These are phyloP conservation scores for Mythimna impura DNA, from an alignment of 2,888 invertebrate species.

Conservation along the genomic window DNA sequence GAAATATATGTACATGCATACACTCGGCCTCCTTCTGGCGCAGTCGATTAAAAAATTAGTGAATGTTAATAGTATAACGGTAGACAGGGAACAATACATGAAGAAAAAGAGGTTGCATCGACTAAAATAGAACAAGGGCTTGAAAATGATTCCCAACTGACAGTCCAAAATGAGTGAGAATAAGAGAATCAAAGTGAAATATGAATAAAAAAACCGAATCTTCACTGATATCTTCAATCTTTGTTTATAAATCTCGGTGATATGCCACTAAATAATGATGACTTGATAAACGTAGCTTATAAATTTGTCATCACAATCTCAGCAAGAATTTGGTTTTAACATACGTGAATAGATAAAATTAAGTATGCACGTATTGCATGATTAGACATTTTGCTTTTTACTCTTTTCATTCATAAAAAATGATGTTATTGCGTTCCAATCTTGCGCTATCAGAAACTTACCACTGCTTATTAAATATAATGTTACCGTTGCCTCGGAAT, in stretches of 20 bases:
- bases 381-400: not conserved
- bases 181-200: not conserved
- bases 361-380: not conserved
- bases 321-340: conserved; percentile 20
- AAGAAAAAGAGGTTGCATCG: not conserved
- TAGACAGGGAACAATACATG: too few species aligned
- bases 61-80: too few species aligned
- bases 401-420: not conserved
- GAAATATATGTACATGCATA: too few species aligned
- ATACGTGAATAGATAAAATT: conserved; percentile 8
- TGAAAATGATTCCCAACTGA: not conserved
- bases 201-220: not conserved
- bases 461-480: too few species aligned
- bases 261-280: conserved; percentile 4
- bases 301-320: conserved; percentile 16
- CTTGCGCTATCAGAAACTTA: not conserved
- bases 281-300: conserved; percentile 27
- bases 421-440: not conserved
- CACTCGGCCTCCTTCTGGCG: too few species aligned
- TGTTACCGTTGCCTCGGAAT: too few species aligned
- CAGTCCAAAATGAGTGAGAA: not conserved
- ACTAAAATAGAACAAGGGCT: not conserved
- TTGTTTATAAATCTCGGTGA: conserved; percentile 10
- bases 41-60: too few species aligned
- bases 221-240: conserved; percentile 4